Conservation (phyloP, 2,888 invertebrate genomes). For the Pseudococcus longispinus region DNA sequence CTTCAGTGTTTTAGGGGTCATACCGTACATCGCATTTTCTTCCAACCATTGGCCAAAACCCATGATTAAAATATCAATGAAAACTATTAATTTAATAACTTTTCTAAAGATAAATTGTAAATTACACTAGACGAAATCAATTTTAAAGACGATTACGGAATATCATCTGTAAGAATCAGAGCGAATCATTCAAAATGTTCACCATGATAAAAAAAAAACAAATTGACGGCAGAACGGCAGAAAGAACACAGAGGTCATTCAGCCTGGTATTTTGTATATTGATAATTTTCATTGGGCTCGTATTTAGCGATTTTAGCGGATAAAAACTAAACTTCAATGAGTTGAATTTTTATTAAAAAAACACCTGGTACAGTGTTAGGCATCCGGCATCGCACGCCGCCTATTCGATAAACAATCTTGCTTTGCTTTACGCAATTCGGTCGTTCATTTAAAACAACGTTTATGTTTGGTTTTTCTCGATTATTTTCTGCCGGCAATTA, state of each 20-base stretch:
- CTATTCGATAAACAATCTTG: slow-evolving; percentile 9
- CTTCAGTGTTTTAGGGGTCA: slow-evolving; percentile 2
- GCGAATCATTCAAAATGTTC: neutral
- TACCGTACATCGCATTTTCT: neutral
- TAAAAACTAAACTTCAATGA: neutral
- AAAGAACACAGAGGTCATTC: neutral
- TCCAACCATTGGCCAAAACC: neutral
- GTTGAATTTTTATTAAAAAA: neutral
- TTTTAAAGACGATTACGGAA: neutral
- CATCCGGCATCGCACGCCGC: neutral
- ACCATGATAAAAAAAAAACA: neutral
- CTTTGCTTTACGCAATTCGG: neutral
- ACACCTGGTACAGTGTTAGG: neutral
- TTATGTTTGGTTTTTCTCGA: neutral
- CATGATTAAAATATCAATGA: slow-evolving; percentile 23
- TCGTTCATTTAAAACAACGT: neutral
- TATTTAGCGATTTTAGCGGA: neutral
- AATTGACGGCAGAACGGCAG: neutral
- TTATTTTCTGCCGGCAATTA: neutral
- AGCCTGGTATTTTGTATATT: neutral
- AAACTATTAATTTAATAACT: neutral
- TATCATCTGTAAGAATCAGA: neutral
- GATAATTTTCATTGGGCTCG: neutral
- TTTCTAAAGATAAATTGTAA: neutral
- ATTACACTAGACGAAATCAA: neutral